Base-by-base conservation (phyloP, 2,888 invertebrate species). In the Cheilosia soror region DNA sequence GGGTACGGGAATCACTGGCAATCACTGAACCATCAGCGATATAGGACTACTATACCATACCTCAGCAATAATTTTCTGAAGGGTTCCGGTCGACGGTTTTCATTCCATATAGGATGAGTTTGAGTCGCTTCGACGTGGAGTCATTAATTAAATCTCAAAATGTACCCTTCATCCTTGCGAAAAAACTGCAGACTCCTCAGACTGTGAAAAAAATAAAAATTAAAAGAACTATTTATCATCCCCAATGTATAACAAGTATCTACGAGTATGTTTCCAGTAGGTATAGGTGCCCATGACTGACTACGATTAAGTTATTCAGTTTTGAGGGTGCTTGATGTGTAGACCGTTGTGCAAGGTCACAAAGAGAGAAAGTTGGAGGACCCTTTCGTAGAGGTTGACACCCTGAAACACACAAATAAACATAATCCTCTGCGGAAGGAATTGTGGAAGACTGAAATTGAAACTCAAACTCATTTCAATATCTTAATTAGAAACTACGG, bases 401-500 rank as follows among this genome's bases (percentile, higher is more conserved):
- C 5, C 55, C 68, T 55, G 11, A 57, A 25, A 33, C 27, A 40
- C 49, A 71, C 25, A 31, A 51, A 66, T n/a, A 4, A 27, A 11
- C 31, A 29, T 5, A 25, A n/a, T 47, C 7, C 15, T 15, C 33
- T 11, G 4, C 15, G 5, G 6, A 55, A 37, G 11, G 29, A 2
- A 55, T 27, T 27, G 15, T 47, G n/a, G 25, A 47, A 44, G 51
- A 42, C 9, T 9, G 13, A 57, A 40, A 66, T 62, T 68, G 31
- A 72, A 83, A 33, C 33, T 9, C 9, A 20, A 83, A 68, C 62
- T 78, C 62, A 68, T 83, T 83, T 78, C 55, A 79, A 78, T 72
- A 37, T 78, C 66, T 68, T 79, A 83, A 83, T 78, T 78, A 72
- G 62, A 83, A 83, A 73, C 27, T 44, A 60, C 47, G 42, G 55